Evolutionary conservation across 2,888 invertebrate genomes (phyloP).

Genomic region (Chymomyza caudatula): DNA sequence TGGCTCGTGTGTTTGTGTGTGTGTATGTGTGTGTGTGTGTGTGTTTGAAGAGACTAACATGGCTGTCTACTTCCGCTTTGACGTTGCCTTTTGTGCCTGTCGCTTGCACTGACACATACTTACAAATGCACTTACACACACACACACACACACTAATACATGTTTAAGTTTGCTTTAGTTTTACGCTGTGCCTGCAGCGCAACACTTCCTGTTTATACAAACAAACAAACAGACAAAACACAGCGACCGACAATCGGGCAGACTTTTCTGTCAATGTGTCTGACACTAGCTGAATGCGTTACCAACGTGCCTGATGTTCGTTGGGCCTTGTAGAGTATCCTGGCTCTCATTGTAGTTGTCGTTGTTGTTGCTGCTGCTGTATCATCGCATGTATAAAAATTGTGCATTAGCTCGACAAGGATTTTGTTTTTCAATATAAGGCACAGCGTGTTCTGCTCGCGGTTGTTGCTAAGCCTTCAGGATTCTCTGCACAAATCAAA

Average conservation of each 20-base stretch:
- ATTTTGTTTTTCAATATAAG: slow-evolving; percentile 57
- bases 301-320: background rate
- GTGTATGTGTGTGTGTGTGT: slow-evolving; percentile 5
- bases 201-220: slow-evolving; percentile 68
- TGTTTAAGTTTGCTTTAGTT: slow-evolving; percentile 34
- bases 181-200: slow-evolving; percentile 54
- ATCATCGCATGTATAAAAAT: slow-evolving; percentile 38
- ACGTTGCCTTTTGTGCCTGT: background rate
- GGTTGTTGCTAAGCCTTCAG: background rate
- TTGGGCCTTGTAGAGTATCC: background rate
- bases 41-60: slow-evolving; percentile 18
- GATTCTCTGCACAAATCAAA: background rate
- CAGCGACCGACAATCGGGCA: background rate
- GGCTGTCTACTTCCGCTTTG: slow-evolving; percentile 42
- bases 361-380: background rate
- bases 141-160: background rate
- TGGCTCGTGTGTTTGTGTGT: background rate
- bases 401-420: slow-evolving; percentile 63
- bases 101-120: background rate
- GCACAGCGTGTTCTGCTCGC: slow-evolving; percentile 17
- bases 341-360: background rate
- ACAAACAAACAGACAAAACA: slow-evolving; percentile 40
- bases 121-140: background rate
- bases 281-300: slow-evolving; percentile 36
- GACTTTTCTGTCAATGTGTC: slow-evolving; percentile 51